Evolutionary conservation across 2,888 invertebrate species (phyloP).

Genomic region (Mimachlamys varia): DNA sequence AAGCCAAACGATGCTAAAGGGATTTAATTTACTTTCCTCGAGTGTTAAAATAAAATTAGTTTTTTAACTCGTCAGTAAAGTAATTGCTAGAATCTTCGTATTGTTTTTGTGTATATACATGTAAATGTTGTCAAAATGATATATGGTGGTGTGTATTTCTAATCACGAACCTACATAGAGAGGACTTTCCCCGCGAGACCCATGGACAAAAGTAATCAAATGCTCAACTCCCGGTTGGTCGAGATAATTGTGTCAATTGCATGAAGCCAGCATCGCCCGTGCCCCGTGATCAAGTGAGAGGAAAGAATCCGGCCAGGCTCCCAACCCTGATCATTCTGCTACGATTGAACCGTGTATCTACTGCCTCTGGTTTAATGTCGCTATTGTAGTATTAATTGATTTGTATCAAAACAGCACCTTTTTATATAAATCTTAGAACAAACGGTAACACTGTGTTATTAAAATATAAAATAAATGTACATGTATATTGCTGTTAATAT

Average conservation of each 20-base stretch:
- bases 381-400: neutral
- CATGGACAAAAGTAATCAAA: constrained; percentile 33
- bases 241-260: constrained; percentile 34
- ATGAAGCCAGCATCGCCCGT: neutral
- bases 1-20: constrained; percentile 10
- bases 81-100: neutral
- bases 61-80: constrained; percentile 21
- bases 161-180: neutral
- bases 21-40: constrained; percentile 2
- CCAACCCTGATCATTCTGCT: neutral
- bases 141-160: neutral
- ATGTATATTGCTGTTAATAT: no score
- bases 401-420: neutral
- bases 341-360: neutral
- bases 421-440: neutral
- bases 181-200: neutral
- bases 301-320: constrained; percentile 7
- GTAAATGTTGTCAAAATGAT: constrained; percentile 31
- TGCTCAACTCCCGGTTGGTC: neutral
- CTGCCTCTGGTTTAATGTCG: neutral
- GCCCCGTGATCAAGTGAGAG: neutral
- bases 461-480: neutral
- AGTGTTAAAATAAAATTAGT: constrained; percentile 32
- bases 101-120: constrained; percentile 30
- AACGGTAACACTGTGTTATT: neutral